Conservation (phyloP, 2,888 invertebrate genomes). For the Penaeus monodon region DNA sequence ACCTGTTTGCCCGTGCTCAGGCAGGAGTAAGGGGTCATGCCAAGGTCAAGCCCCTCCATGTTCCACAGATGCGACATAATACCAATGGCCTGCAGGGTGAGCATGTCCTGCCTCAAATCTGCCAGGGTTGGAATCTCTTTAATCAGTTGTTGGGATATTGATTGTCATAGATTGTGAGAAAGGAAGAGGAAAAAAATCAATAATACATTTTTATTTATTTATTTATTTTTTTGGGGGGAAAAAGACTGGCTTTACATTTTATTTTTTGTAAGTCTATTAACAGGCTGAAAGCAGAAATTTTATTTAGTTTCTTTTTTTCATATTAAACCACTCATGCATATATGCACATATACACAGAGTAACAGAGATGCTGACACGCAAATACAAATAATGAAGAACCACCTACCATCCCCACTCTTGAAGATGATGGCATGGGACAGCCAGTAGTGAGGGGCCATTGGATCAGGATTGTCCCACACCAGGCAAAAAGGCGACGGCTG, state of each 20-base stretch:
- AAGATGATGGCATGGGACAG: slow-evolving; percentile 73
- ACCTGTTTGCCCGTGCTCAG: slow-evolving; percentile 72
- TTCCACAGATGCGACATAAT: slow-evolving; percentile 76
- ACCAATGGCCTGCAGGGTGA: slow-evolving; percentile 74
- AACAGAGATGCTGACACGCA: background rate
- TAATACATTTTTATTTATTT: too few relatives aligned
- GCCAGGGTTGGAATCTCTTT: slow-evolving; percentile 21
- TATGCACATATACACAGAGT: too few relatives aligned
- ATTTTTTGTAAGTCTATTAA: too few relatives aligned
- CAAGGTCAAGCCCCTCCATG: slow-evolving; percentile 68
- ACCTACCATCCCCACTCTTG: slow-evolving; percentile 75
- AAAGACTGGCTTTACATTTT: too few relatives aligned
- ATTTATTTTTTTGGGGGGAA: too few relatives aligned
- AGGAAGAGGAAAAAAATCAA: too few relatives aligned
- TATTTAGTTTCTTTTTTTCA: too few relatives aligned
- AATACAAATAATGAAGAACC: background rate
- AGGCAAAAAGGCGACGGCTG: slow-evolving; percentile 74
- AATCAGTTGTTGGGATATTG: background rate
- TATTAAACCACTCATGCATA: too few relatives aligned
- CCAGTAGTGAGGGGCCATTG: slow-evolving; percentile 69
- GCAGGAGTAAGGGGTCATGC: slow-evolving; percentile 75
- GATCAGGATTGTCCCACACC: slow-evolving; percentile 74
- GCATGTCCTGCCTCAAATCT: slow-evolving; percentile 76
- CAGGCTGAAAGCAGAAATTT: too few relatives aligned
- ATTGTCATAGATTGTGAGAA: background rate